These are phyloP conservation scores for Indri indri DNA, from an alignment of 2,113 vertebrate species.

Conservation along the genomic window DNA sequence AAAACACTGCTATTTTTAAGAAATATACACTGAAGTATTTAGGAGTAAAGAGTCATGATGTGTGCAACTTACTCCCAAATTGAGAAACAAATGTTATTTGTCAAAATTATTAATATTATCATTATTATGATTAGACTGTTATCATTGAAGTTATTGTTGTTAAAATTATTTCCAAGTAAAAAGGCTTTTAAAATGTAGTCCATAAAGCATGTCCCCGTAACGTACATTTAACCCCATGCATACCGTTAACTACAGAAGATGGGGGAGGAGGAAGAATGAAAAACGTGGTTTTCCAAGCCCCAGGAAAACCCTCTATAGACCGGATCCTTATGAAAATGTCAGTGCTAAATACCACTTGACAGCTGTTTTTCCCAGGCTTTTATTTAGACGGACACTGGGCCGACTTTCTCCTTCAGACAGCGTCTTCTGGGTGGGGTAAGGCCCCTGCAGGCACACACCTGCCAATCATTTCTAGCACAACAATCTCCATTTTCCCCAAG, in stretches of 20 bases:
- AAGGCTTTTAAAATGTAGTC: neutral
- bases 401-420: neutral
- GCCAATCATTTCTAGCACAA: slow-evolving; percentile 16
- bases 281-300: neutral
- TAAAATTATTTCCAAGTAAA: slow-evolving; percentile 25
- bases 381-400: neutral
- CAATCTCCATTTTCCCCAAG: neutral
- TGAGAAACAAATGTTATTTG: neutral
- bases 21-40: neutral
- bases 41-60: neutral
- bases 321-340: slow-evolving; percentile 71
- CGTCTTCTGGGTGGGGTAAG: neutral
- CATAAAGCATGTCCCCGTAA: neutral
- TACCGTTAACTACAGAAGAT: neutral
- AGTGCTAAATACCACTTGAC: slow-evolving; percentile 68
- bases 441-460: neutral
- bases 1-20: neutral
- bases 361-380: slow-evolving; percentile 57
- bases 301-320: slow-evolving; percentile 7
- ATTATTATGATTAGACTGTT: neutral
- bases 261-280: neutral
- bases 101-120: neutral
- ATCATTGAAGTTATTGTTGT: neutral
- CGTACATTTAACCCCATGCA: neutral
- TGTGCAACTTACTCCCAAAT: neutral